A percentile compares a stretch with the other conserved stretches of the same genome.
Conservation (phyloP, 2,113 vertebrate species). For the Engraulis encrasicolus region DNA sequence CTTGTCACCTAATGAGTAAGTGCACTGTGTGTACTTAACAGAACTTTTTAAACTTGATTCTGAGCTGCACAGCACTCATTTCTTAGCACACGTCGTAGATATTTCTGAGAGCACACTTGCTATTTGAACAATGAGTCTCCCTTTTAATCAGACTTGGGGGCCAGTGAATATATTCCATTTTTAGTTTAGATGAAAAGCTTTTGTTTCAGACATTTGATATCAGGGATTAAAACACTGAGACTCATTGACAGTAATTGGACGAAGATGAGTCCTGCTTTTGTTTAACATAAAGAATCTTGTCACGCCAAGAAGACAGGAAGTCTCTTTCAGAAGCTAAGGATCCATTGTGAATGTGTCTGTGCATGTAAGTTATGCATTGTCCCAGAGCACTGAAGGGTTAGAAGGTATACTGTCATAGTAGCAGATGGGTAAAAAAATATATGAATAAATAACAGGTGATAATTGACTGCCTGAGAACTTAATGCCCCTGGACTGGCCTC, state of each 20-base stretch:
- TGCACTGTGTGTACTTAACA: neutral
- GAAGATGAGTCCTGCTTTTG: neutral
- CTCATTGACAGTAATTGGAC: neutral
- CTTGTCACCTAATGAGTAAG: neutral
- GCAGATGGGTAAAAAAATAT: constrained; percentile 43
- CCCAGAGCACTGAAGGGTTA: constrained; percentile 50
- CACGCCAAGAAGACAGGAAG: neutral
- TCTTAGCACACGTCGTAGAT: too few species aligned
- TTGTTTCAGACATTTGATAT: neutral
- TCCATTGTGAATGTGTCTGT: neutral
- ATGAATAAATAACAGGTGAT: constrained; percentile 50
- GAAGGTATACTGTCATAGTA: constrained; percentile 42
- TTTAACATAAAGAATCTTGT: neutral
- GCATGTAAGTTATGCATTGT: constrained; percentile 51
- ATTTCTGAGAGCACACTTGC: neutral
- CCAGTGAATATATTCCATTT: neutral
- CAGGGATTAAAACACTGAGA: neutral
- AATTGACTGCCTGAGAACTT: constrained; percentile 39
- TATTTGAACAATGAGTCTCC: neutral
- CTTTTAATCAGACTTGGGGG: neutral
- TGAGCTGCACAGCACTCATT: neutral
- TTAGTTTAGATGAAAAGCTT: neutral
- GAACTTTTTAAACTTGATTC: neutral
- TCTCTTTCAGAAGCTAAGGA: neutral
- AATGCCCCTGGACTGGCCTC: neutral